These are phyloP conservation scores for Coleophora flavipennella DNA, from an alignment of 2,888 invertebrate species.

Conservation along the genomic window DNA sequence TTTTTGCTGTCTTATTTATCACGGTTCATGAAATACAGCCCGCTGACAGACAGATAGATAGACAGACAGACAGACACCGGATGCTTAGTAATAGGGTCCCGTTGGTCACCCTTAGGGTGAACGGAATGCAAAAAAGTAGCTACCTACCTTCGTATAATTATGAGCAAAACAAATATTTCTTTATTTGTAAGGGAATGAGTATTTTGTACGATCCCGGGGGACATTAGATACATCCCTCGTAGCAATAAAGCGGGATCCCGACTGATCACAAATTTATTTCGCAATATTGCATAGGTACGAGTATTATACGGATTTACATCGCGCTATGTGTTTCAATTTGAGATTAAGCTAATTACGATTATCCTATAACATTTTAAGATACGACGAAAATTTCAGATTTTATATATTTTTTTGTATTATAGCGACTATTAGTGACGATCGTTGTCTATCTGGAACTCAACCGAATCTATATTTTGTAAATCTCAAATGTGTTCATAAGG, in stretches of 20 bases:
- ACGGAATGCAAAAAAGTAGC: too few species aligned
- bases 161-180: slow-evolving; percentile 19
- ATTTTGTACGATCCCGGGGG: slow-evolving; percentile 16
- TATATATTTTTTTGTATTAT: neutral
- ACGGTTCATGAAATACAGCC: too few species aligned
- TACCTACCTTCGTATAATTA: too few species aligned
- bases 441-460: too few species aligned
- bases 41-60: too few species aligned
- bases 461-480: too few species aligned
- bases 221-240: slow-evolving; percentile 21
- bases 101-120: too few species aligned
- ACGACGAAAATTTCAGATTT: neutral
- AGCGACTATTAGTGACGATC: neutral
- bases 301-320: neutral
- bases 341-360: neutral
- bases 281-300: slow-evolving; percentile 7
- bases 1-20: too few species aligned
- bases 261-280: slow-evolving; percentile 12
- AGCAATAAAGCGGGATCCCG: slow-evolving; percentile 17
- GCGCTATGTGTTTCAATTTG: neutral
- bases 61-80: too few species aligned
- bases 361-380: neutral
- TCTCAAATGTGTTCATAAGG: too few species aligned
- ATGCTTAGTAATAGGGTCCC: too few species aligned
- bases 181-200: slow-evolving; percentile 20